phyloP scores from a whole-genome alignment of 2,888 invertebrate species.

The Acronicta alni region DNA sequence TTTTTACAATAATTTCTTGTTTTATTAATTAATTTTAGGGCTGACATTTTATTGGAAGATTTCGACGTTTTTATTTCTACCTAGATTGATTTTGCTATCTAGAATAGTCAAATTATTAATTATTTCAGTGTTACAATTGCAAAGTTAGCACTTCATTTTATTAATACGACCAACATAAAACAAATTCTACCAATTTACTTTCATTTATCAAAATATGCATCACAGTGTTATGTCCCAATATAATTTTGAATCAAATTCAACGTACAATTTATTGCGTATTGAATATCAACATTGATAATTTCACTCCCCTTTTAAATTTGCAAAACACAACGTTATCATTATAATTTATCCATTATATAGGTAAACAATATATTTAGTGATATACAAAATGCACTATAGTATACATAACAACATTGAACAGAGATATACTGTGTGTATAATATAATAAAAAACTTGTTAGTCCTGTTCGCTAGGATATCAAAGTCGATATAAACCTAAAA shows the following conservation, averaged over 20 bases:
- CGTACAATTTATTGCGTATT: constrained; percentile 17
- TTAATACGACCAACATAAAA: background rate
- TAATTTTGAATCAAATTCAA: constrained; percentile 13
- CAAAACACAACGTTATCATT: constrained; percentile 72
- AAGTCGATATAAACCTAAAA: too few species aligned
- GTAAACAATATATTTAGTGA: constrained; percentile 68
- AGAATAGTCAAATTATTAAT: too few species aligned
- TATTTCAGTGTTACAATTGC: too few species aligned
- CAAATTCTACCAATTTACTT: background rate
- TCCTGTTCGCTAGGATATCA: too few species aligned
- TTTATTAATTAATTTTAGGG: background rate
- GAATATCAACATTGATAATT: constrained; percentile 53
- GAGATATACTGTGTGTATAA: constrained; percentile 24
- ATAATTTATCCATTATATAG: constrained; percentile 59
- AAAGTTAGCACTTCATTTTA: too few species aligned
- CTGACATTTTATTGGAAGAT: background rate
- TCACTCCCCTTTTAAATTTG: constrained; percentile 73
- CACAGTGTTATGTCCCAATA: constrained; percentile 23
- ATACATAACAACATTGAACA: constrained; percentile 72
- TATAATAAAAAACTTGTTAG: too few species aligned
- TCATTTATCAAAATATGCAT: background rate
- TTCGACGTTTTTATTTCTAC: background rate
- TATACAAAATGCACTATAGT: constrained; percentile 67
- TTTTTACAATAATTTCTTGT: too few species aligned
- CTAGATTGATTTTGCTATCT: too few species aligned